Conservation (phyloP, 2,888 invertebrate genomes). For the Macaria notata region DNA sequence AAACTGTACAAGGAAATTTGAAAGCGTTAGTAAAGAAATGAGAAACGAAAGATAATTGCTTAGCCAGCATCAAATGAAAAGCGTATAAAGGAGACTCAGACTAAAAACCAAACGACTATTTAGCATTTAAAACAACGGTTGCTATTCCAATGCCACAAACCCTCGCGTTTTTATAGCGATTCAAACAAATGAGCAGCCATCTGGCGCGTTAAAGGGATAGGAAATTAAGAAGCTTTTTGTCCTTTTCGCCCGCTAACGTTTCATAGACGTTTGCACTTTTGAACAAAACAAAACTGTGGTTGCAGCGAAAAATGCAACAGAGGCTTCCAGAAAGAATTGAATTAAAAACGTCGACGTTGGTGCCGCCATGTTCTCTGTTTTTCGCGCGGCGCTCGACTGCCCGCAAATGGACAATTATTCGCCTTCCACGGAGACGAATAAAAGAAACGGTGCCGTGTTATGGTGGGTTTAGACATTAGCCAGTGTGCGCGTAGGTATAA, state of each 20-base stretch:
- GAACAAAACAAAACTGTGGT: conserved; percentile 53
- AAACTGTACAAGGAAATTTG: too few relatives aligned
- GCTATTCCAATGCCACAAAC: not conserved
- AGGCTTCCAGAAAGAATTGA: conserved; percentile 75
- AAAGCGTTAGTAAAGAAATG: too few relatives aligned
- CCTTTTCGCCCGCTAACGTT: conserved; percentile 52
- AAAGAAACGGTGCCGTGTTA: conserved; percentile 14
- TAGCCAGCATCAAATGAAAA: too few relatives aligned
- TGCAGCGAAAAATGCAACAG: conserved; percentile 63
- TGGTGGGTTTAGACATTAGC: not conserved
- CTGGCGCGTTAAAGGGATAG: conserved; percentile 52
- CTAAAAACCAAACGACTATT: too few relatives aligned
- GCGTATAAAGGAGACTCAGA: too few relatives aligned
- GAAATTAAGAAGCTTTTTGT: conserved; percentile 66
- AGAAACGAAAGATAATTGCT: too few relatives aligned
- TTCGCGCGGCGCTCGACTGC: conserved; percentile 67
- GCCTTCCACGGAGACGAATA: conserved; percentile 28
- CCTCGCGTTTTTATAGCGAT: conserved; percentile 19
- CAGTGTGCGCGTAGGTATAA: not conserved
- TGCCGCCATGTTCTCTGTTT: conserved; percentile 65
- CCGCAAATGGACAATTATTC: conserved; percentile 78
- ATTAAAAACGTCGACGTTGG: conserved; percentile 71
- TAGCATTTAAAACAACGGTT: not conserved
- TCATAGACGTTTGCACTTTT: conserved; percentile 65
- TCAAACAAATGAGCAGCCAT: conserved; percentile 34